phyloP scores from a whole-genome alignment of 2,888 invertebrate species.

The Halocaridina rubra region DNA sequence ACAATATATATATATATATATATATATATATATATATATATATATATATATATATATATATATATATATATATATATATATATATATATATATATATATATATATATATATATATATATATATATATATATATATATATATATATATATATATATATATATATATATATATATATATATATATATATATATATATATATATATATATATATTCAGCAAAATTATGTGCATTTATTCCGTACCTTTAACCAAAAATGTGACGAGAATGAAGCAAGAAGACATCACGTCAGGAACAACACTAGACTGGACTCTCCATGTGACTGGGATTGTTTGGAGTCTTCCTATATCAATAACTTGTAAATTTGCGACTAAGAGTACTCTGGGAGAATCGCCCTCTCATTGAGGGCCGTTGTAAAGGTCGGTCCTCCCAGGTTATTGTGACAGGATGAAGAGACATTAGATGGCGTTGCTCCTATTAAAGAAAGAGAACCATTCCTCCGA shows the following conservation, averaged over 20 bases:
- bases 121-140: background rate
- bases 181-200: constrained; percentile 3
- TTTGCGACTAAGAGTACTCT: constrained; percentile 6
- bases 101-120: background rate
- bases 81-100: constrained; percentile 6
- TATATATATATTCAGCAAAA: background rate
- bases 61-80: background rate
- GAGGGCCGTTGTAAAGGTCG: constrained; percentile 48
- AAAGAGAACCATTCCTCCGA: no score
- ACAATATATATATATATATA: background rate
- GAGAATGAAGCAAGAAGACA: no score
- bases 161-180: constrained; percentile 4
- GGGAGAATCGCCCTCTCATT: constrained; percentile 39
- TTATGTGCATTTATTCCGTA: constrained; percentile 8
- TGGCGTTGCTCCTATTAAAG: no score
- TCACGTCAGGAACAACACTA: constrained; percentile 13
- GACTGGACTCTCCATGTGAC: constrained; percentile 52
- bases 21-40: background rate
- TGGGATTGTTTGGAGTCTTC: constrained; percentile 25
- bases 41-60: background rate
- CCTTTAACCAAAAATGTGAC: no score
- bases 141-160: constrained; percentile 6
- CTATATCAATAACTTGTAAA: background rate
- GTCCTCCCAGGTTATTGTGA: no score
- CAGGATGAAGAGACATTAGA: no score